Evolutionary conservation across 2,888 invertebrate species (phyloP).

Genomic region (Sinhomidia bicolor): DNA sequence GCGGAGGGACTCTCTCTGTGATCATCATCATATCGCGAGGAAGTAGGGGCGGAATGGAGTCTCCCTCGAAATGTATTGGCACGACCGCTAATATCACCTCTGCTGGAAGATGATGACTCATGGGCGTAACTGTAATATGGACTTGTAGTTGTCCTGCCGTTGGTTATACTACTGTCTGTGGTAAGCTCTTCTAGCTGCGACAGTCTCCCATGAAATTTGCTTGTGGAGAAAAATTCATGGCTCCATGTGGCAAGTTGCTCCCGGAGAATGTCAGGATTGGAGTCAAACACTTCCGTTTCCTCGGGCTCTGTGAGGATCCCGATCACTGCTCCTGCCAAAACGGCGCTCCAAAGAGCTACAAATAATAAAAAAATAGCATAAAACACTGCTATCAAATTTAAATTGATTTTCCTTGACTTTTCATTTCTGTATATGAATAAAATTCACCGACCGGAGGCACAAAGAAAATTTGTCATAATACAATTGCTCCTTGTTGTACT

Average conservation of each 20-base stretch:
- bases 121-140: slow-evolving; percentile 55
- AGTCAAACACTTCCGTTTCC: slow-evolving; percentile 76
- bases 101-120: slow-evolving; percentile 23
- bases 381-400: not conserved
- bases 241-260: slow-evolving; percentile 76
- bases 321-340: slow-evolving; percentile 73
- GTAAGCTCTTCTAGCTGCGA: slow-evolving; percentile 41
- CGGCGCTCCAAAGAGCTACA: slow-evolving; percentile 76
- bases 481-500: too few relatives aligned
- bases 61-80: slow-evolving; percentile 61
- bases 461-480: slow-evolving; percentile 3
- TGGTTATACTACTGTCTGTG: not conserved
- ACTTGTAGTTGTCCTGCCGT: not conserved
- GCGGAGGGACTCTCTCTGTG: not conserved
- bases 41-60: slow-evolving; percentile 21
- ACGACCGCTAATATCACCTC: slow-evolving; percentile 53
- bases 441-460: not conserved
- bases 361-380: too few relatives aligned
- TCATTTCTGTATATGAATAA: not conserved
- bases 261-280: slow-evolving; percentile 71
- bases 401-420: not conserved
- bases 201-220: slow-evolving; percentile 41
- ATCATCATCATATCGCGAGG: not conserved
- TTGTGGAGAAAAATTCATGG: slow-evolving; percentile 73
- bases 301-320: slow-evolving; percentile 76